These are phyloP conservation scores for Phyllotreta striolata DNA, from an alignment of 2,888 invertebrate genomes.

Conservation along the genomic window DNA sequence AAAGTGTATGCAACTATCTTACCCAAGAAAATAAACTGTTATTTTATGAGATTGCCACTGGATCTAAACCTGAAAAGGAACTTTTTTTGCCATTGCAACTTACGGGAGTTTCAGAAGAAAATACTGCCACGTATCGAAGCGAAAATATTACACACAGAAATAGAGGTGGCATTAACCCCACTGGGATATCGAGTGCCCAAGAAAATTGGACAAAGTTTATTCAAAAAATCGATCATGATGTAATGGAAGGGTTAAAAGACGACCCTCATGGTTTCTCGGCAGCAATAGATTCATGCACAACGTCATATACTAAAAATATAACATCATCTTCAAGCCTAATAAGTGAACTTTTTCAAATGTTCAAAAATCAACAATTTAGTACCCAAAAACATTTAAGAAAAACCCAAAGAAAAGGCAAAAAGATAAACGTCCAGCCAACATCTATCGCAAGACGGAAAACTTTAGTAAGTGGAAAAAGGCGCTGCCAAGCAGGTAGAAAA, in stretches of 20 bases:
- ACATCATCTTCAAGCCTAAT: conserved; percentile 18
- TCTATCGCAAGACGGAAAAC: conserved; percentile 25
- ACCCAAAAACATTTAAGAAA: conserved; percentile 13
- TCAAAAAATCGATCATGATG: conserved; percentile 2
- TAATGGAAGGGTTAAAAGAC: conserved; percentile 19
- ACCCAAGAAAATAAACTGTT: conserved; percentile 22
- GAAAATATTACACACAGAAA: conserved; percentile 8
- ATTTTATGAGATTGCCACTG: conserved; percentile 17
- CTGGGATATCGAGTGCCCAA: conserved; percentile 14
- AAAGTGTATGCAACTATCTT: conserved; percentile 8
- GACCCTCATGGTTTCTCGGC: conserved; percentile 20
- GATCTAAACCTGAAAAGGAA: conserved; percentile 16
- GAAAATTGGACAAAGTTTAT: conserved; percentile 24
- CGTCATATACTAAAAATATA: conserved; percentile 18
- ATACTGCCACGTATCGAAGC: not conserved
- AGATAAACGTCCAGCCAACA: conserved; percentile 22
- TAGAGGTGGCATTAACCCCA: conserved; percentile 4
- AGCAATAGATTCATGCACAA: conserved; percentile 17
- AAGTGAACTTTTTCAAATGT: conserved; percentile 15
- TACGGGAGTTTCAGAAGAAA: not conserved
- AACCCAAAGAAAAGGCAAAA: conserved; percentile 20
- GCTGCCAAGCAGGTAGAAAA: conserved; percentile 21
- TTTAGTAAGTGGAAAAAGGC: conserved; percentile 14
- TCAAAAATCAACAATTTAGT: conserved; percentile 14
- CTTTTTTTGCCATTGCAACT: conserved; percentile 18